Evolutionary conservation across 2,888 invertebrate species (phyloP), one percentile per base, ranked within the genome.

Genomic region (Clistopyga incitator): DNA sequence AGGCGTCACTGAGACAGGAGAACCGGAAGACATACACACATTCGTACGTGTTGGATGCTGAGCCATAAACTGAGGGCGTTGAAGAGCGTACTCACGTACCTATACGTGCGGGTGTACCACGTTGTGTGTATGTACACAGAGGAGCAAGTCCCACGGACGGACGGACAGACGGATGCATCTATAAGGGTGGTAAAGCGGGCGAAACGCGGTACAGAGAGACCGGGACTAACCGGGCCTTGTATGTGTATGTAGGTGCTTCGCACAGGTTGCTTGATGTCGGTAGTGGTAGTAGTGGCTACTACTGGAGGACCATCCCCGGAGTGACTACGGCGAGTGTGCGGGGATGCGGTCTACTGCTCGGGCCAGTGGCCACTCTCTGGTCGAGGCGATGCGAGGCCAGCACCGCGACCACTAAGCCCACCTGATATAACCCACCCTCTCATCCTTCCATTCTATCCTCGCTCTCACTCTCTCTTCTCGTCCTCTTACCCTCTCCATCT

Each of bases 351-450:
- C 82, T 81, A 82, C 82, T 86, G 84, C 84, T 82, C 82, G 82
- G 81, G 67, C 87, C 88, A 88, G 91, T 90, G 92, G 91, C 91
- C 90, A 91, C 91, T 91, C 91, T 90, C 89, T 89, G 92, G 91
- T 89, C 88, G 90, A 89, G 88, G 90, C 90, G 90, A 90, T 91
- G 90, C 90, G 88, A 90, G 90, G 90, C 88, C 88, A 86, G 89
- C 89, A 74, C 65, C 88, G 88, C 89, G 89, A 92, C 92, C 93
- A 89, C 92, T 92, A 92, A 93, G 90, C 91, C 90, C 92, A 91
- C 91, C 92, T 91, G 92, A 91, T 91, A 89, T 89, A 90, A 91
- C 91, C 89, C 83, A 88, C 86, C 88, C 90, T 88, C 86, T 83
- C 78, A 68, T 75, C 68, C 72, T 77, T 76, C 77, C 65, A 52